Evolutionary conservation across 2,113 vertebrate species (phyloP).

Genomic region (Excalfactoria chinensis): DNA sequence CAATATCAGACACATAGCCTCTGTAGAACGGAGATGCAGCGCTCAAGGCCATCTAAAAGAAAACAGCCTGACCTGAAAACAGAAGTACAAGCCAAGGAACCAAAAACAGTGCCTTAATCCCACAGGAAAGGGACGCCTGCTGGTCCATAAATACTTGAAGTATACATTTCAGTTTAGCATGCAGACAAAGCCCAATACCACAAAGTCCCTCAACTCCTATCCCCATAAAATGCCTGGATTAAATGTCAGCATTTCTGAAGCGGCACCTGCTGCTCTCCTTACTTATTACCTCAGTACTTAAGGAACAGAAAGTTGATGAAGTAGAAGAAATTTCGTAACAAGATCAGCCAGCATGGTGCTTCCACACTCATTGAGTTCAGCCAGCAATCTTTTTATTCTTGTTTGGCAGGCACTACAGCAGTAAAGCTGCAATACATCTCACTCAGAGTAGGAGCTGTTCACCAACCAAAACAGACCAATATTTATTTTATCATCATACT

Average conservation of each 20-base stretch:
- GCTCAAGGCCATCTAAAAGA: conserved; percentile 94
- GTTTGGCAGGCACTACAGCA: neutral
- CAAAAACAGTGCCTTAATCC: neutral
- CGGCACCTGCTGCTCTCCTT: neutral
- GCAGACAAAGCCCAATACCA: neutral
- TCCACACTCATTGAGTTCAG: accelerated
- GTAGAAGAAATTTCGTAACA: neutral
- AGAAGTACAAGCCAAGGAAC: neutral
- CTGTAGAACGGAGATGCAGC: conserved; percentile 96
- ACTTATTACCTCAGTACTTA: neutral
- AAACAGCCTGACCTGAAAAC: neutral
- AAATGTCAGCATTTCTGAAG: neutral
- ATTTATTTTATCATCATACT: neutral
- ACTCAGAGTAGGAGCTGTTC: neutral
- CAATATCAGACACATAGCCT: conserved; percentile 94
- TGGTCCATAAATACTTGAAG: neutral
- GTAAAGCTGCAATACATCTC: neutral
- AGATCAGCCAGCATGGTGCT: neutral
- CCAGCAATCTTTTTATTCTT: neutral
- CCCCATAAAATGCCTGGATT: accelerated
- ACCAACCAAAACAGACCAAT: neutral
- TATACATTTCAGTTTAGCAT: accelerated
- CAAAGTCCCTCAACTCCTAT: neutral
- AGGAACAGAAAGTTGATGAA: neutral
- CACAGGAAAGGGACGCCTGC: neutral